A percentile compares a stretch with the other conserved stretches of the same genome.
Evolutionary conservation across 2,888 invertebrate species (phyloP).

Genomic region (Chrysolina oricalcia): DNA sequence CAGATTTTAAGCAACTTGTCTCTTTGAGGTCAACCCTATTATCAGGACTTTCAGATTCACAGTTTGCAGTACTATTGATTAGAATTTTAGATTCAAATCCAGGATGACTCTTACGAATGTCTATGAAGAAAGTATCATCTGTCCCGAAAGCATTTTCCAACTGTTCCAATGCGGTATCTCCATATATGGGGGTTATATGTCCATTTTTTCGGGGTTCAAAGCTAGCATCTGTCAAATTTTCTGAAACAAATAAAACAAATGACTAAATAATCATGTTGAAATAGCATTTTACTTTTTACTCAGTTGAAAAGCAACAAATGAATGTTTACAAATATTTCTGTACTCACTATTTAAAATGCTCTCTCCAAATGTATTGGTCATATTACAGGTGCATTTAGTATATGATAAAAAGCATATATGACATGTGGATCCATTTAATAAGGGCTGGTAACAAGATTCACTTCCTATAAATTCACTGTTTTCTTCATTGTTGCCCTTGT

Average conservation of each 20-base stretch:
- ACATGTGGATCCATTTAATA: constrained; percentile 49
- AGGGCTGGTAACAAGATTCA: constrained; percentile 45
- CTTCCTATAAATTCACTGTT: constrained; percentile 61
- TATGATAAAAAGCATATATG: constrained; percentile 51
- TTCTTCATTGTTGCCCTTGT: constrained; percentile 62
- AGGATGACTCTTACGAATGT: constrained; percentile 51
- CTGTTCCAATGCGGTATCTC: constrained; percentile 37
- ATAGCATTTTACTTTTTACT: neutral
- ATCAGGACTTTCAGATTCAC: constrained; percentile 39
- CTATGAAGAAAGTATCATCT: constrained; percentile 49
- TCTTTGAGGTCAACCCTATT: constrained; percentile 34
- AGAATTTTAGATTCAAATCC: constrained; percentile 53
- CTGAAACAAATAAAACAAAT: constrained; percentile 48
- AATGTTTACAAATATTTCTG: constrained; percentile 53
- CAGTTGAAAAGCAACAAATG: constrained; percentile 25
- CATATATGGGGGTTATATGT: constrained; percentile 36
- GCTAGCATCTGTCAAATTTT: constrained; percentile 47
- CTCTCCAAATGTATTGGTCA: constrained; percentile 53
- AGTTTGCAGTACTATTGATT: constrained; percentile 42
- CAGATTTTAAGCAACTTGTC: constrained; percentile 34
- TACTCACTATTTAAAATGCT: constrained; percentile 56
- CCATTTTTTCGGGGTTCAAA: constrained; percentile 55
- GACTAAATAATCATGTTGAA: neutral
- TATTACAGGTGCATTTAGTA: constrained; percentile 58
- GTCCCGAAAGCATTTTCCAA: constrained; percentile 39